These are phyloP conservation scores for Perca schrenkii DNA, from an alignment of 2,113 vertebrate species.

Conservation along the genomic window DNA sequence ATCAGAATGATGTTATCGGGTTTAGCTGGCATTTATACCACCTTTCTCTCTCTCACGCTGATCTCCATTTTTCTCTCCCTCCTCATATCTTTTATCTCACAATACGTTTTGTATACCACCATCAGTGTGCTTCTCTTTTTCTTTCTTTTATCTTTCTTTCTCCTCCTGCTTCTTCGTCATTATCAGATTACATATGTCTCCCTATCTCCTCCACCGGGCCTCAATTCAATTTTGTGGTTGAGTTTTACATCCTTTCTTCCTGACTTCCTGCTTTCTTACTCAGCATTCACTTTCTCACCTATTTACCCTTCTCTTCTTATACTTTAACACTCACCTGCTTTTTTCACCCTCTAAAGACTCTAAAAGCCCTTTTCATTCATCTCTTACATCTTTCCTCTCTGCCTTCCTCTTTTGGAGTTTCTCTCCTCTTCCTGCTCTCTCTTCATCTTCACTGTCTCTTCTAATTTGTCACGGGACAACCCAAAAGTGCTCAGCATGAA, in stretches of 20 bases:
- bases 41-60: constrained; percentile 13
- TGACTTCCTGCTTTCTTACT: constrained; percentile 45
- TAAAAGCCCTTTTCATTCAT: constrained; percentile 8
- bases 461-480: constrained; percentile 49
- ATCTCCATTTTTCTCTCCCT: constrained; percentile 32
- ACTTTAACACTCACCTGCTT: constrained; percentile 24
- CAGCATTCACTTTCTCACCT: constrained; percentile 56
- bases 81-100: constrained; percentile 38
- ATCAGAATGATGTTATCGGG: constrained; percentile 62
- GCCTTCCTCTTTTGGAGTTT: constrained; percentile 16
- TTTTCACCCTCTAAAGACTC: constrained; percentile 32
- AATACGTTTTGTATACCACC: constrained; percentile 49
- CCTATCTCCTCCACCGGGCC: constrained; percentile 48
- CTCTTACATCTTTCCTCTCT: constrained; percentile 1
- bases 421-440: constrained; percentile 17
- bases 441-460: constrained; percentile 35
- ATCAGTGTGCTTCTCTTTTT: constrained; percentile 36
- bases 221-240: constrained; percentile 71
- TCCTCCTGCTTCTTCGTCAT: constrained; percentile 22
- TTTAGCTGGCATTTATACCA: constrained; percentile 53
- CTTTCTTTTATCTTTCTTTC: constrained; percentile 31
- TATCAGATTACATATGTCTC: constrained; percentile 71
- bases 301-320: constrained; percentile 31
- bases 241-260: constrained; percentile 60
- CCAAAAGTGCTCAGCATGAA: constrained; percentile 43